Evolutionary conservation across 2,888 invertebrate genomes (phyloP).

Genomic region (Melieria crassipennis): DNA sequence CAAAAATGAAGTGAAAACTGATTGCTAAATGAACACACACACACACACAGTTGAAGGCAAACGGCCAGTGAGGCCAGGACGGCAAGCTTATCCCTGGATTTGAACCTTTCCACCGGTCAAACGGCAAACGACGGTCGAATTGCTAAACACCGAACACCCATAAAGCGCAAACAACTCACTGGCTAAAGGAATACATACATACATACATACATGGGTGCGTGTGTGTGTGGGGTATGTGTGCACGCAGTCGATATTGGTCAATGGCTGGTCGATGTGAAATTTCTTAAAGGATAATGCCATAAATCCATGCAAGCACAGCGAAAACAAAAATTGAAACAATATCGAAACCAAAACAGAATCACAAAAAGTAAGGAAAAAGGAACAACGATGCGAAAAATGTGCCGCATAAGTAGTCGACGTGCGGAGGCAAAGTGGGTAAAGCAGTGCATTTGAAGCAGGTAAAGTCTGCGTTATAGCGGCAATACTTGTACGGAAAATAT

Average conservation of each 20-base stretch:
- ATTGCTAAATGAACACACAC: conserved; percentile 14
- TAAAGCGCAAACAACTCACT: no score
- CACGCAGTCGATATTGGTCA: conserved; percentile 15
- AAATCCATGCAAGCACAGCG: conserved; percentile 33
- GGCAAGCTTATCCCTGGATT: no score
- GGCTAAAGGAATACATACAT: neutral
- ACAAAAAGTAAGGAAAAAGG: neutral
- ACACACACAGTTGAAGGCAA: neutral
- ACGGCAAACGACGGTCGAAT: no score
- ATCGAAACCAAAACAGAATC: neutral
- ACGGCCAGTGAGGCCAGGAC: no score
- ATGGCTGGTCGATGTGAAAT: conserved; percentile 30
- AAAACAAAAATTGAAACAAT: conserved; percentile 22
- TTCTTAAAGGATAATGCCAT: conserved; percentile 35
- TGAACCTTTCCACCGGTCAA: no score
- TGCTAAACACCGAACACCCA: no score
- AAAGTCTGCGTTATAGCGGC: conserved; percentile 3
- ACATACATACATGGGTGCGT: neutral
- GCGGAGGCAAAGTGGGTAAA: no score
- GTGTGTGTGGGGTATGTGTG: no score
- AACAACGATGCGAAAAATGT: neutral
- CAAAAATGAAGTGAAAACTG: conserved; percentile 17
- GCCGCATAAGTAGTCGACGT: no score
- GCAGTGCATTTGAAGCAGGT: neutral
- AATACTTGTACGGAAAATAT: neutral